Base-by-base conservation (phyloP, 2,888 invertebrate species). In the Andrena bucephala region DNA sequence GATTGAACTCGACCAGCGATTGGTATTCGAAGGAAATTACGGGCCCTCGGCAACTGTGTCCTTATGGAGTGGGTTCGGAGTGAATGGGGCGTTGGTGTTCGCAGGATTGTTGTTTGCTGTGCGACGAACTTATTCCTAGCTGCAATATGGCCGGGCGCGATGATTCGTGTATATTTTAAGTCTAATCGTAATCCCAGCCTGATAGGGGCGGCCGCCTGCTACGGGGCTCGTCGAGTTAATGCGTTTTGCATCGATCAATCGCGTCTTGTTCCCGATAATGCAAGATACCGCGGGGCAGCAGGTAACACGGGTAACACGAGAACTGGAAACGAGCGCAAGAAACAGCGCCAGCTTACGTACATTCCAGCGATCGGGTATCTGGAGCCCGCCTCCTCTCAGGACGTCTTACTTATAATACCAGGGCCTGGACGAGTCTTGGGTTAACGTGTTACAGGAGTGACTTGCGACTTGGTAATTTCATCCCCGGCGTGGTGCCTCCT, bases 391-490 rank as follows among this genome's bases (percentile, higher is more conserved):
- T 88, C 85, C 84, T 83, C 77, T 70, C 76, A 65, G 86, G 85
- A 89, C 86, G 87, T 90, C 89, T 89, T 90, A 90, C 88, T 90
- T 90, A 88, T 90, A 90, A 89, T 89, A 87, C 80, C 80, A 60
- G 83, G 77, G 80, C 72, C 81, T 85, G 83, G 80, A 67, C 79
- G 79, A 74, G 85, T 85, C 85, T 83, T 80, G 84, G 77, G 85
- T 81, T 87, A 87, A 88, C 87, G 87, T 85, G 90, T 91, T 92
- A 84, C 89, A 83, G 85, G 87, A 87, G 88, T 93, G 93, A 93
- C 93, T 93, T 92, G 93, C 92, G 92, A 87, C 91, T 92, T 92
- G 91, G 91, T 92, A 92, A 93, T 93, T 93, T 93, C 91, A 92
- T 92, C 91, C 90, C 89, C 85, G 90, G 89, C 89, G 89, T 89